A percentile compares a stretch with the other conserved stretches of the same genome.
Evolutionary conservation across 2,888 invertebrate species (phyloP).

Genomic region (Hymenopus coronatus): DNA sequence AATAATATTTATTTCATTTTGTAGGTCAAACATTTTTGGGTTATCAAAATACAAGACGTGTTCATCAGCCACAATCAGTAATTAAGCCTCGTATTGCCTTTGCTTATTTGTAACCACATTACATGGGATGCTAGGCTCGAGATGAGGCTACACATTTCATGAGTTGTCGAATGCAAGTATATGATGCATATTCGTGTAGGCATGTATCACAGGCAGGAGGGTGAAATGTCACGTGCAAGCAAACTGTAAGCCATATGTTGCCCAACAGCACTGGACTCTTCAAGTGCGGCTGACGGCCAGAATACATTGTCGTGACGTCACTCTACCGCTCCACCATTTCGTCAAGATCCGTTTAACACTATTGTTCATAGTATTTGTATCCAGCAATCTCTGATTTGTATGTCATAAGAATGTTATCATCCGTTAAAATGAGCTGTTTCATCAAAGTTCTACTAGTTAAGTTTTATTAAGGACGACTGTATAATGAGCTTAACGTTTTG

Average conservation of each 20-base stretch:
- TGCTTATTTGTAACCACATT: too few relatives aligned
- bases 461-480: too few relatives aligned
- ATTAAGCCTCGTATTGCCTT: too few relatives aligned
- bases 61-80: too few relatives aligned
- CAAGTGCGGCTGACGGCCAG: neutral
- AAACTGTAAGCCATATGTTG: neutral
- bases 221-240: neutral
- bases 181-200: neutral
- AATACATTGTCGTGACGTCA: neutral
- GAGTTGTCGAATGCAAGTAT: neutral
- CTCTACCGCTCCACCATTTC: neutral
- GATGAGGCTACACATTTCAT: neutral
- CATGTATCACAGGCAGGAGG: neutral
- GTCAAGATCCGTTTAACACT: neutral
- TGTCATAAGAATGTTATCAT: too few relatives aligned
- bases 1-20: too few relatives aligned
- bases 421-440: too few relatives aligned
- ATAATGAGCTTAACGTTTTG: too few relatives aligned
- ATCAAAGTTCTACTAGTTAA: too few relatives aligned
- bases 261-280: neutral
- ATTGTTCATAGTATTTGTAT: neutral
- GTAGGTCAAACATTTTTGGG: too few relatives aligned
- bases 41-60: too few relatives aligned
- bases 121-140: neutral
- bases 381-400: neutral